Evolutionary conservation across 2,797 vertebrate species (phyloP), one percentile per base, ranked within the genome.

Genomic region (Semotilus atromaculatus): DNA sequence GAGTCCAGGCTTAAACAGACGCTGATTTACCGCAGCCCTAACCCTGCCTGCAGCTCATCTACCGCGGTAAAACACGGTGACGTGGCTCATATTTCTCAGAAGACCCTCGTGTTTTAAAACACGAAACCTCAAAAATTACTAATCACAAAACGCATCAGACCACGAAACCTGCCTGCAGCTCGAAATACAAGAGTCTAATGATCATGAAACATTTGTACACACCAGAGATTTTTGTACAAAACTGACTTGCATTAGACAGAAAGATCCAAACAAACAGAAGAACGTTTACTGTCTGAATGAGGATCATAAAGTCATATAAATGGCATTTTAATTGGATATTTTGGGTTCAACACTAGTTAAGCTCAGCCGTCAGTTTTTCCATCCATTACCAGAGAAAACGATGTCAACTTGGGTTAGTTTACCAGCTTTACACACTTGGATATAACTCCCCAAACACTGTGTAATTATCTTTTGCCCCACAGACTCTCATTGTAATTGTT

Each of bases 21-120:
- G 89, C 90, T 90, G 93, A 91, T 91, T 90, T 91, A 90, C 91
- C 91, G 90, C 89, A 88, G 90, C 89, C 91, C 91, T 92, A 92
- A 93, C 92, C 92, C 86, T 83, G 91, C 91, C 90, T 82, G 86
- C 75, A 87, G 90, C 90, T 91, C 93, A 93, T 82, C 88, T 86
- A 86, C 66, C 1, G 89, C 88, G 90, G 91, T 93, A 94, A 93
- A 93, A 90, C 90, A 90, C 87, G 66, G 75, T 89, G 93, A 92
- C 38, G 86, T 81, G 84, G 90, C 85, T 88, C 89, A 90, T 86
- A 89, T 89, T 88, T 90, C 82, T 81, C 80, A 55, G 51, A 81
- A 73, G 73, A 51, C 38, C 23, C 83, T 48, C 16, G 26, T 78
- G 58, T 23, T 79, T 79, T 34, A 66, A 79, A 79, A 79, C 40